These are phyloP conservation scores for Pachycephus smyrnensis DNA, from an alignment of 2,888 invertebrate genomes.

Conservation along the genomic window DNA sequence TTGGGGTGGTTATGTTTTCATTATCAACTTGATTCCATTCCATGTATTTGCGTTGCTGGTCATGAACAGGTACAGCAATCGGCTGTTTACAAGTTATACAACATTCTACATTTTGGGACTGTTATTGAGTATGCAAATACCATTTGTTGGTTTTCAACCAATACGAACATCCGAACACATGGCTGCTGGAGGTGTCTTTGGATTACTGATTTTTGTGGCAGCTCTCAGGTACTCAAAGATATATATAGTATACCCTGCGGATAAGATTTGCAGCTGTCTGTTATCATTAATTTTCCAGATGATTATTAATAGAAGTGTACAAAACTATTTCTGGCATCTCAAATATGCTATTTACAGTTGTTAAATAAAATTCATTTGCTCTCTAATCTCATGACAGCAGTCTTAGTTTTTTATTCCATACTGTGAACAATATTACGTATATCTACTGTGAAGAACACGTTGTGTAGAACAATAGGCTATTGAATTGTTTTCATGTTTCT, in stretches of 20 bases:
- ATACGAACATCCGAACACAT: slow-evolving; percentile 99
- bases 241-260: not conserved
- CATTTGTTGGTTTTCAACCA: slow-evolving; percentile 97
- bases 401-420: not conserved
- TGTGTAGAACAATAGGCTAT: no score
- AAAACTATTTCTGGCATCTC: not conserved
- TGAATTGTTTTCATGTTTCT: no score
- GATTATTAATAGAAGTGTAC: not conserved
- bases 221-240: slow-evolving; percentile 71
- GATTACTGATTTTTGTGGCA: slow-evolving; percentile 89
- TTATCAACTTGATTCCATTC: slow-evolving; percentile 98
- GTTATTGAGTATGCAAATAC: slow-evolving; percentile 96
- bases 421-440: no score
- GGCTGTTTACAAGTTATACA: slow-evolving; percentile 94
- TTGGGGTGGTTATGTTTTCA: slow-evolving; percentile 99
- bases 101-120: slow-evolving; percentile 97
- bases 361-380: not conserved
- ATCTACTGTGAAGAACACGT: no score
- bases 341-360: not conserved
- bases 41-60: slow-evolving; percentile 95
- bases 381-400: not conserved
- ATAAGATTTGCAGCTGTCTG: not conserved
- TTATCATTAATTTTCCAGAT: not conserved
- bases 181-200: slow-evolving; percentile 98
- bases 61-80: slow-evolving; percentile 95